Conservation (phyloP, 2,888 invertebrate genomes). For the Eilema sororculum region DNA sequence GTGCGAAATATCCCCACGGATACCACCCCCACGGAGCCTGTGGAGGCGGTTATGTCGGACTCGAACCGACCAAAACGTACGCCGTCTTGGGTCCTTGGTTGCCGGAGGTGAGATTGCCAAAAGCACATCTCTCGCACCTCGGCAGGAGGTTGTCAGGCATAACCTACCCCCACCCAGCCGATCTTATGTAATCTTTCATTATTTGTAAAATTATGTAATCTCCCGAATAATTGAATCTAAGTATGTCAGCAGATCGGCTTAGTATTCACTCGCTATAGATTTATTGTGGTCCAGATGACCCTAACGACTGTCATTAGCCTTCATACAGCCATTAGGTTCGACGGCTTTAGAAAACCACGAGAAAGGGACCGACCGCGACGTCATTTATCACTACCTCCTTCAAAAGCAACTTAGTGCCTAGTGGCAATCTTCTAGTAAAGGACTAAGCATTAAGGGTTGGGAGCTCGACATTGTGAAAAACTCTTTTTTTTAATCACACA, state of each 20-base stretch:
- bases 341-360: conserved; percentile 1
- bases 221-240: too few relatives aligned
- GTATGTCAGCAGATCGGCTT: neutral
- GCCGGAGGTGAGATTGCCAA: too few relatives aligned
- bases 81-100: too few relatives aligned
- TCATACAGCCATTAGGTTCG: conserved; percentile 12
- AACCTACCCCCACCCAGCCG: too few relatives aligned
- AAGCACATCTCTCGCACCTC: too few relatives aligned
- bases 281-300: neutral
- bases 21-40: too few relatives aligned
- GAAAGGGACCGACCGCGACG: neutral
- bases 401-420: neutral
- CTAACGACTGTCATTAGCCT: conserved; percentile 12
- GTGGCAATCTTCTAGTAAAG: neutral
- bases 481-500: neutral
- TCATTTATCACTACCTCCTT: conserved; percentile 29
- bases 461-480: neutral
- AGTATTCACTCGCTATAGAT: neutral
- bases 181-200: too few relatives aligned
- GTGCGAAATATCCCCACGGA: too few relatives aligned
- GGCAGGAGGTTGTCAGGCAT: too few relatives aligned
- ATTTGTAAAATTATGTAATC: too few relatives aligned
- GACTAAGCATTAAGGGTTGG: neutral
- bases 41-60: too few relatives aligned
- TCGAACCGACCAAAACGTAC: too few relatives aligned